Conservation (phyloP, 2,113 vertebrate genomes). For the Thunnus thynnus region DNA sequence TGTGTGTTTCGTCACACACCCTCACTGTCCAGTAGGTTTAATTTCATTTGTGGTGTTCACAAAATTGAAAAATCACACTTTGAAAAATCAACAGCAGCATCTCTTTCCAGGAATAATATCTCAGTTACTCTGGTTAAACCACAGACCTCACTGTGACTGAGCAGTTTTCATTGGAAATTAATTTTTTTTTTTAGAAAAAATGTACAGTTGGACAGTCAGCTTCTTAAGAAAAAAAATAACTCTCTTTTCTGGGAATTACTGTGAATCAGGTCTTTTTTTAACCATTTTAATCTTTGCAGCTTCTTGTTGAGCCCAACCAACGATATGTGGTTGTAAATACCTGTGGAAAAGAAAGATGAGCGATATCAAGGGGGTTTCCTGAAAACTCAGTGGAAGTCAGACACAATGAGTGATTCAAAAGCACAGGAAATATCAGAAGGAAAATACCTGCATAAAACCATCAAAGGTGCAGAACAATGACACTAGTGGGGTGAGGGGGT, state of each 20-base stretch:
- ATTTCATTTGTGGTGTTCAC: neutral
- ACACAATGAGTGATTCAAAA: slow-evolving; percentile 52
- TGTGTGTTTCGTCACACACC: too few species aligned
- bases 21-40: neutral
- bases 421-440: slow-evolving; percentile 60
- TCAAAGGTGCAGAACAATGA: slow-evolving; percentile 58
- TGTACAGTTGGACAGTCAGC: neutral
- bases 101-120: neutral
- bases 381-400: neutral
- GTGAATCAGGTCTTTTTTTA: neutral
- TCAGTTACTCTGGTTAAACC: neutral
- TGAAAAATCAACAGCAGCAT: neutral
- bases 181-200: neutral
- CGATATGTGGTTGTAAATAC: slow-evolving; percentile 11
- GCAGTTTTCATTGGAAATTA: too few species aligned
- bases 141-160: neutral
- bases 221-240: neutral
- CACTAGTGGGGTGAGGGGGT: neutral
- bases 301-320: neutral
- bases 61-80: neutral
- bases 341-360: neutral
- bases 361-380: slow-evolving; percentile 1
- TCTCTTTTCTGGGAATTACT: neutral
- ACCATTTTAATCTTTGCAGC: neutral
- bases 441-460: slow-evolving; percentile 73